Conservation (phyloP, 2,888 invertebrate species). For the Chymomyza procnemis region DNA sequence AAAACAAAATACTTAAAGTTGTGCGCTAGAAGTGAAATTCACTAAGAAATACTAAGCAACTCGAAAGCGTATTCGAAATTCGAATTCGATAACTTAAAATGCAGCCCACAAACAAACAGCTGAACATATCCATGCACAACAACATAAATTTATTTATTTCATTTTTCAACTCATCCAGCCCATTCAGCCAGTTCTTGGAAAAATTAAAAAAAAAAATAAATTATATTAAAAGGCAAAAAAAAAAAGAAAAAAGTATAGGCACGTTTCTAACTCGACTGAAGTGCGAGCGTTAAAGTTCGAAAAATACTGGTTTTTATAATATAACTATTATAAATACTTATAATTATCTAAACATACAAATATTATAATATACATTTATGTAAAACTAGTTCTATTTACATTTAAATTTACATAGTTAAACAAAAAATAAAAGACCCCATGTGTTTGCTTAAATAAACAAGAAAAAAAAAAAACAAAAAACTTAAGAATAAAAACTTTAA, state of each 20-base stretch:
- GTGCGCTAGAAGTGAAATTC: not conserved
- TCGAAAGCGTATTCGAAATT: conserved; percentile 18
- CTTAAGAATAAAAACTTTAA: not conserved
- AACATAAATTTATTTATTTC: conserved; percentile 72
- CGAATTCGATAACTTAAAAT: conserved; percentile 9
- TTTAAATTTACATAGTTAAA: conserved; percentile 51
- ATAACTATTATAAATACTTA: conserved; percentile 31
- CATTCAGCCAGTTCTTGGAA: not conserved
- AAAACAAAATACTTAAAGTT: not conserved
- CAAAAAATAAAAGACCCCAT: conserved; percentile 67
- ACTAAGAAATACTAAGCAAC: conserved; percentile 16
- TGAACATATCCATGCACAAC: conserved; percentile 63
- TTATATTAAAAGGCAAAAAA: conserved; percentile 6
- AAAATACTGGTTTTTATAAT: conserved; percentile 60
- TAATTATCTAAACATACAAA: conserved; percentile 48
- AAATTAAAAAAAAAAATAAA: conserved; percentile 11
- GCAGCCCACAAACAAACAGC: conserved; percentile 24
- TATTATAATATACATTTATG: conserved; percentile 26
- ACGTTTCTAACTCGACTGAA: conserved; percentile 59
- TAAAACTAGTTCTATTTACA: conserved; percentile 53
- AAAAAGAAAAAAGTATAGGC: conserved; percentile 17
- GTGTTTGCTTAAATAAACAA: conserved; percentile 36
- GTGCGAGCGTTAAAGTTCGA: conserved; percentile 71
- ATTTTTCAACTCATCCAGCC: conserved; percentile 61
- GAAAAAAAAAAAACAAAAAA: conserved; percentile 15